phyloP scores from a whole-genome alignment of 2,113 vertebrate genomes.

The Pterophyllum scalare region DNA sequence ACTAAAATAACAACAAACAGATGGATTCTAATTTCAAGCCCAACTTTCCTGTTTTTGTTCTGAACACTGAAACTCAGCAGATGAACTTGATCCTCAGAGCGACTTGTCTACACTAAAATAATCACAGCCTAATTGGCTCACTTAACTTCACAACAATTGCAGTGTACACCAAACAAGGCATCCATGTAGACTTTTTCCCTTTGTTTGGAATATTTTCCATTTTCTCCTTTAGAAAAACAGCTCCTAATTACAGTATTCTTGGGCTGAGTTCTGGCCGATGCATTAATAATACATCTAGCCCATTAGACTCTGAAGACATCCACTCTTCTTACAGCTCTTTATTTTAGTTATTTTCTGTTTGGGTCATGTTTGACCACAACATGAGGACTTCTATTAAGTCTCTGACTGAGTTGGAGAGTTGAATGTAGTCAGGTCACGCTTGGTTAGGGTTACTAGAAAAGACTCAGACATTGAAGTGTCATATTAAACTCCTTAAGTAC shows the following conservation, averaged over 20 bases:
- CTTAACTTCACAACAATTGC: slow-evolving; percentile 79
- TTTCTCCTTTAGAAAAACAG: slow-evolving; percentile 67
- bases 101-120: slow-evolving; percentile 67
- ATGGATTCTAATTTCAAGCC: slow-evolving; percentile 65
- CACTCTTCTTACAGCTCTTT: slow-evolving; percentile 28
- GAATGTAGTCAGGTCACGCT: slow-evolving; percentile 2
- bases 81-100: slow-evolving; percentile 67
- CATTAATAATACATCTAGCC: slow-evolving; percentile 74
- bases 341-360: slow-evolving; percentile 62
- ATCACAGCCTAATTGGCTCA: slow-evolving; percentile 76
- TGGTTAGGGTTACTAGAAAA: slow-evolving; percentile 15
- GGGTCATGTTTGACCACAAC: slow-evolving; percentile 46
- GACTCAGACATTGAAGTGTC: background rate
- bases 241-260: slow-evolving; percentile 70
- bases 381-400: slow-evolving; percentile 57
- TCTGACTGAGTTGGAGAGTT: slow-evolving; percentile 13
- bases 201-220: slow-evolving; percentile 60
- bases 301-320: slow-evolving; percentile 64
- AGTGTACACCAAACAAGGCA: slow-evolving; percentile 68
- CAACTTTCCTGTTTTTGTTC: slow-evolving; percentile 63
- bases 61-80: slow-evolving; percentile 35
- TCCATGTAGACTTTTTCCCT: slow-evolving; percentile 50
- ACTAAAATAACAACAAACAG: slow-evolving; percentile 68
- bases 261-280: slow-evolving; percentile 40
- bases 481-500: slow-evolving; percentile 29